phyloP scores from a whole-genome alignment of 2,888 invertebrate species.

The Tetragnatha montana region DNA sequence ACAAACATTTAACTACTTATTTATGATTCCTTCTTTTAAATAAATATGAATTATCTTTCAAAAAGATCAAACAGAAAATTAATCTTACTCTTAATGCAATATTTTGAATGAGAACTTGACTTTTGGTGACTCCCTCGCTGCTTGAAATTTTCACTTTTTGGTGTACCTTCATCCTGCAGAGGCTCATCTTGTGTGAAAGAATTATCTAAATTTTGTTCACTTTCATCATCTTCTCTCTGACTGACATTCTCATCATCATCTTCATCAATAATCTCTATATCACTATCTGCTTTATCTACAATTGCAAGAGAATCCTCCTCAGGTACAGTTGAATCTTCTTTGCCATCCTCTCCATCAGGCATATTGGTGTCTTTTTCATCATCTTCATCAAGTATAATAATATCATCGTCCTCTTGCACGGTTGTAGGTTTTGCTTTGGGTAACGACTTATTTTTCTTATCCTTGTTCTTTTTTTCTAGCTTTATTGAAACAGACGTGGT shows the following conservation, averaged over 20 bases:
- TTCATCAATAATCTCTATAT: neutral
- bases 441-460: too few relatives aligned
- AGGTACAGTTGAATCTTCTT: too few relatives aligned
- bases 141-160: neutral
- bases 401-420: neutral
- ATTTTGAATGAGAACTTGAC: constrained; percentile 44
- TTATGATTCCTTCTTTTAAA: neutral
- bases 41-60: neutral
- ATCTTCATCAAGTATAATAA: constrained; percentile 3
- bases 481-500: too few relatives aligned
- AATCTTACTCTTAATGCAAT: constrained; percentile 59
- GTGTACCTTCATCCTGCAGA: neutral
- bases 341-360: neutral
- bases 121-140: constrained; percentile 21
- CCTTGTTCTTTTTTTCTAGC: too few relatives aligned
- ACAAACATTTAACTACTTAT: neutral
- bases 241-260: neutral
- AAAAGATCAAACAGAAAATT: neutral
- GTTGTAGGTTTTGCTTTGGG: neutral
- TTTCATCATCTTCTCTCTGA: neutral
- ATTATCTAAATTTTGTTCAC: constrained; percentile 4
- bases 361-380: neutral
- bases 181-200: constrained; percentile 3
- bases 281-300: neutral
- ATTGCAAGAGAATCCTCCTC: neutral